phyloP scores from a whole-genome alignment of 2,797 vertebrate species.

The Lemur catta region DNA sequence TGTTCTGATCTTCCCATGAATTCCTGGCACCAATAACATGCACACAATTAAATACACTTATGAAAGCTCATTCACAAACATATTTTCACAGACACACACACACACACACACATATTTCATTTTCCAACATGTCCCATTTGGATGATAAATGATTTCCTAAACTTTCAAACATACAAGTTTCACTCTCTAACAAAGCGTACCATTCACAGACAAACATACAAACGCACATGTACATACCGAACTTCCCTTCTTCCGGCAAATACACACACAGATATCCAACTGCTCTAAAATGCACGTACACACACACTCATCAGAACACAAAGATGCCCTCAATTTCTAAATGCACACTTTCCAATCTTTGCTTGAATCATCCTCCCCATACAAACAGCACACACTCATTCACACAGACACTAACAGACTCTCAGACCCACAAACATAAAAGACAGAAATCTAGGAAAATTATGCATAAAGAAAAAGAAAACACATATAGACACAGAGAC shows the following conservation, averaged over 20 bases:
- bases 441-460: neutral
- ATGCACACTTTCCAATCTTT: neutral
- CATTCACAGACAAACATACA: neutral
- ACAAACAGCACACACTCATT: neutral
- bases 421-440: neutral
- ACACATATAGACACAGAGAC: neutral
- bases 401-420: neutral
- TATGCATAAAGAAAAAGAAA: neutral
- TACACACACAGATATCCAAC: neutral
- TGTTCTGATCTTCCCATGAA: slow-evolving; percentile 28
- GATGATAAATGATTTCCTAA: neutral
- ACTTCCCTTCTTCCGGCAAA: neutral
- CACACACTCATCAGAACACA: neutral
- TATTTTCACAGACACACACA: neutral
- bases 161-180: neutral
- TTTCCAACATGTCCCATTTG: neutral
- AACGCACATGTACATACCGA: neutral
- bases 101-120: neutral
- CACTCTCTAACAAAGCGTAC: neutral
- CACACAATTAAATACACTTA: neutral
- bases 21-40: neutral
- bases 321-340: neutral
- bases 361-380: neutral
- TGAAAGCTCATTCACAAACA: neutral
- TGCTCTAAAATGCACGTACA: neutral